Percentiles rank a stretch among this genome's conserved stretches.
Evolutionary conservation across 2,888 invertebrate species (phyloP).

Genomic region (Mycalesis mineus): DNA sequence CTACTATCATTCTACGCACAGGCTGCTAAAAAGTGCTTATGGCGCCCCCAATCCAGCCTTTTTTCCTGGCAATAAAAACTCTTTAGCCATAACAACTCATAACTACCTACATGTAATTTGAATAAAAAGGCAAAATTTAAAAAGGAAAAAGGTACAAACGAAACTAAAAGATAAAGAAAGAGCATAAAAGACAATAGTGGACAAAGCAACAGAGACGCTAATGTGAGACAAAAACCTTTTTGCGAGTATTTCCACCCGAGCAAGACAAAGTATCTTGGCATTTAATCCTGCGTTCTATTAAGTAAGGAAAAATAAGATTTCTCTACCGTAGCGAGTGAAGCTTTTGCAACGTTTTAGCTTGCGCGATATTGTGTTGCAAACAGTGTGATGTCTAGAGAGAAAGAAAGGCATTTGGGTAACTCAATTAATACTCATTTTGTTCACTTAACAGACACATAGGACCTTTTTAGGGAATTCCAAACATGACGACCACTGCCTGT

Average conservation of each 20-base stretch:
- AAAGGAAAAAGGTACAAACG: not conserved
- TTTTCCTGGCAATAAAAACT: no score
- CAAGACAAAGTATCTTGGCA: conserved; percentile 21
- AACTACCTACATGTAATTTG: not conserved
- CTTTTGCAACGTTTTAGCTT: not conserved
- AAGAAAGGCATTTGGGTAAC: no score
- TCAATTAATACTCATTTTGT: no score
- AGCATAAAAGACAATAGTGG: conserved; percentile 7
- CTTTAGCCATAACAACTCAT: no score
- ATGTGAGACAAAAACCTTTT: conserved; percentile 19
- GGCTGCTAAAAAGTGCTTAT: no score
- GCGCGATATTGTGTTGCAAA: not conserved
- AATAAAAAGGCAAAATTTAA: not conserved
- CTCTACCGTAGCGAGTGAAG: not conserved
- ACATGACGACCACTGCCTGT: no score
- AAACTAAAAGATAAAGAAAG: conserved; percentile 1
- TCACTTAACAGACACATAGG: no score
- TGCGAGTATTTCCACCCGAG: conserved; percentile 17
- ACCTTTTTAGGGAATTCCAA: no score
- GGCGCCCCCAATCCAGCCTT: no score
- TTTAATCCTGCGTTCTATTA: conserved; percentile 23
- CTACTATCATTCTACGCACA: no score
- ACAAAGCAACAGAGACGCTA: conserved; percentile 11
- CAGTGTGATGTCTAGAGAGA: no score
- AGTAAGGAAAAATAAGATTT: conserved; percentile 15